Evolutionary conservation across 1,140 invertebrate genomes (phyloP), one percentile per base, ranked within the genome.

Genomic region (Phthorimaea operculella): DNA sequence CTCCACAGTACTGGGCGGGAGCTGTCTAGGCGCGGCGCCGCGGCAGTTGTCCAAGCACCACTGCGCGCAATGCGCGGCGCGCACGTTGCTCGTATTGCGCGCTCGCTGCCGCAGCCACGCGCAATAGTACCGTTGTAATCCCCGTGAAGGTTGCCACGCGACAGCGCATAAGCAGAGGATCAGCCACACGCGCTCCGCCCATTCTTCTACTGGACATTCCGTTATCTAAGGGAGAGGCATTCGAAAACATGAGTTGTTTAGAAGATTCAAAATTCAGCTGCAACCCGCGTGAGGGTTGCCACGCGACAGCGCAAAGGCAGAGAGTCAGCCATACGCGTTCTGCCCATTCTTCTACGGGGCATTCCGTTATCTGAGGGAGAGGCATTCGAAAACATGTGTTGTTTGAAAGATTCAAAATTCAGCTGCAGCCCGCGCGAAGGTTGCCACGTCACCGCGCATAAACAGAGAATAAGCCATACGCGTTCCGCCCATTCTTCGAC

Each of bases 11-110:
- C 18, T 77, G 74, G 6, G 79, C 72, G 16, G 94, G 72, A 93
- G 90, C 66, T 92, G 91, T 51, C 96, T 81, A 53, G 59, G 59
- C 10, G 57, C 71, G 0, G 91, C 93, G 64, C 94, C 94, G 60
- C 95, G 92, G 56, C 96, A 94, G 86, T 98, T 97, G 67, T 97
- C 95, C 18, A 97, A 86, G 73, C 96, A 98, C 93, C 96, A 97
- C 72, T 97, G 94, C 10, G 96, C 95, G 72, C 96, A 97, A 74
- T 96, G 94, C 17, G 79, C 75, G 4, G 79, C 71, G 17, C 77
- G 57, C 0, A 68, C 71, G 11, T 55, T 48, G 6, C 53, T 28
- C 0, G 69, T 70, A 9, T 59, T 10, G 58, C 73, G 62, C 12
- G 74, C 68, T n/a, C 76, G 74, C 14, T 64, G 58, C 0, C 82